These are phyloP conservation scores for Nasonia vitripennis DNA, from an alignment of 1,140 invertebrate genomes.

Conservation along the genomic window DNA sequence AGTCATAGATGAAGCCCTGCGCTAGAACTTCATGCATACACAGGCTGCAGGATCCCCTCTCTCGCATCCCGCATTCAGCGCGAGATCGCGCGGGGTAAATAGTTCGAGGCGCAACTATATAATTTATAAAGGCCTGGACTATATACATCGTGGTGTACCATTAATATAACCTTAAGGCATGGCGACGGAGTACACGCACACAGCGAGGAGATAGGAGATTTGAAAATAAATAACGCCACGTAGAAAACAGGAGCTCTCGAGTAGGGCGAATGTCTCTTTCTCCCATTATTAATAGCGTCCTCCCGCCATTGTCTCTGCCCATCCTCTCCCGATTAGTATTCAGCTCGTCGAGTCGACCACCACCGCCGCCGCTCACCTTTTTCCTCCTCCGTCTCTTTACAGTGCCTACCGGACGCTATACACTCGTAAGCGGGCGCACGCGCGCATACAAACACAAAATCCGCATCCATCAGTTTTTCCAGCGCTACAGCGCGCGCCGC, in stretches of 20 bases:
- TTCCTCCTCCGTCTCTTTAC: not conserved
- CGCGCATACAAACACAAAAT: not conserved
- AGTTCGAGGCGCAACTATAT: not conserved
- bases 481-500: no score
- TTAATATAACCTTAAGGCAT: conserved; percentile 1
- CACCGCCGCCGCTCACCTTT: not conserved
- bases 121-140: not conserved
- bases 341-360: not conserved
- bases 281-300: conserved; percentile 10
- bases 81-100: not conserved
- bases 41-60: no score
- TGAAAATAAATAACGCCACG: conserved; percentile 11
- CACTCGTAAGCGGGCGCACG: not conserved
- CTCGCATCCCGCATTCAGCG: not conserved
- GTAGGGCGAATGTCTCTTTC: not conserved
- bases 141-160: not conserved
- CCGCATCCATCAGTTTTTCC: not conserved
- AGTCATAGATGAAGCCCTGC: no score
- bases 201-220: conserved; percentile 1
- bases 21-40: no score
- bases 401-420: not conserved
- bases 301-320: not conserved
- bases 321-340: not conserved
- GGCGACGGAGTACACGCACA: not conserved
- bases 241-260: not conserved